These are phyloP conservation scores for Papilio dardanus DNA, from an alignment of 1,140 invertebrate species.

Conservation along the genomic window DNA sequence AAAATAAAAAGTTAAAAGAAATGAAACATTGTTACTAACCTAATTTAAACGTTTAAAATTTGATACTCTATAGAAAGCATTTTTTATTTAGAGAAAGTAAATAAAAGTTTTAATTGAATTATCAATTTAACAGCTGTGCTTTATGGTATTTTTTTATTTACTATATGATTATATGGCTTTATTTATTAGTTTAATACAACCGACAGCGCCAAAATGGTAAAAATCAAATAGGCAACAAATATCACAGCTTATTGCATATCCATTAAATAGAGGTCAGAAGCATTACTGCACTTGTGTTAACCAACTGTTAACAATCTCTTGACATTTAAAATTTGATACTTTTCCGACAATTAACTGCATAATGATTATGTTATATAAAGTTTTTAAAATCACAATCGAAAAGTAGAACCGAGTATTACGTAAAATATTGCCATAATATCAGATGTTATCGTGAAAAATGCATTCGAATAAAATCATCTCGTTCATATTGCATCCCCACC, in stretches of 20 bases:
- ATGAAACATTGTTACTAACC: background rate
- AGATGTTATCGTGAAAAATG: no score
- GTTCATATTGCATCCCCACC: no score
- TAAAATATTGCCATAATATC: constrained; percentile 1
- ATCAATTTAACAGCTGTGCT: background rate
- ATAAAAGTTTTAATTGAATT: background rate
- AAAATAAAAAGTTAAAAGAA: no score
- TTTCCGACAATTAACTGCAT: background rate
- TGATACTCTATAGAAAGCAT: background rate
- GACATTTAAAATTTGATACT: constrained; percentile 9
- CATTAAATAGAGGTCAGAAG: no score
- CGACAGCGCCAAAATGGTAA: no score
- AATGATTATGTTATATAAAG: no score
- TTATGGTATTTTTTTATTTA: background rate
- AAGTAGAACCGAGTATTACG: background rate
- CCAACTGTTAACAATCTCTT: background rate
- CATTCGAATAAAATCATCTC: no score
- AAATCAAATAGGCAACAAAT: no score
- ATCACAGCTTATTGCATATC: no score
- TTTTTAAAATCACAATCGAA: background rate
- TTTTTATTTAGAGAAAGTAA: background rate
- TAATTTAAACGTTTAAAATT: background rate
- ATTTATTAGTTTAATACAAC: no score
- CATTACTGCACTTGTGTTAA: background rate
- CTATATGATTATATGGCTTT: background rate